phyloP scores from a whole-genome alignment of 2,113 vertebrate genomes.

The Chinchilla lanigera region DNA sequence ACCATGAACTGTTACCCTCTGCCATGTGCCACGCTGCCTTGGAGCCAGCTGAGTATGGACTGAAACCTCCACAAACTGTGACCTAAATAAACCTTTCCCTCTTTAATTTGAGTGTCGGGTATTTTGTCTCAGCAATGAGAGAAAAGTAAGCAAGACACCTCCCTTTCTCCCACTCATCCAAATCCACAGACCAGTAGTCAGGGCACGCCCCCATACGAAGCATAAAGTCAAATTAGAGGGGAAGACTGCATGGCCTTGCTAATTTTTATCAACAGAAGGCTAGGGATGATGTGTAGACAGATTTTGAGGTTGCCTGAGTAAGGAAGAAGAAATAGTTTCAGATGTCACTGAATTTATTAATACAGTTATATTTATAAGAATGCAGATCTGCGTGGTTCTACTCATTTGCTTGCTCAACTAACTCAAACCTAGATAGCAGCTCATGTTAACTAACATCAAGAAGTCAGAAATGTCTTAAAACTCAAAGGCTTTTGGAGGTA shows the following conservation, averaged over 20 bases:
- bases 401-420: not conserved
- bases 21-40: too few species aligned
- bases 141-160: not conserved
- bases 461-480: conserved; percentile 36
- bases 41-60: too few species aligned
- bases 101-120: too few species aligned
- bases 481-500: not conserved
- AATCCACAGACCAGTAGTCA: not conserved
- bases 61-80: too few species aligned
- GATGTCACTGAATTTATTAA: not conserved
- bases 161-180: not conserved
- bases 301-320: conserved; percentile 8
- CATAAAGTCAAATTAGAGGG: not conserved
- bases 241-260: not conserved
- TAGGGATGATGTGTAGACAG: not conserved
- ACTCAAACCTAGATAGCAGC: not conserved
- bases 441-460: not conserved
- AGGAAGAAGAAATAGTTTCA: conserved; percentile 20
- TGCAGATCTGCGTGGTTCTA: not conserved
- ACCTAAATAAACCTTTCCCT: too few species aligned
- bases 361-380: not conserved
- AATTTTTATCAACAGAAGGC: conserved; percentile 10
- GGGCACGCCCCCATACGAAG: not conserved
- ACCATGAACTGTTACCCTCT: too few species aligned
- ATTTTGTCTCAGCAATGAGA: too few species aligned